Evolutionary conservation across 2,888 invertebrate species (phyloP).

Genomic region (Chironomus riparius): DNA sequence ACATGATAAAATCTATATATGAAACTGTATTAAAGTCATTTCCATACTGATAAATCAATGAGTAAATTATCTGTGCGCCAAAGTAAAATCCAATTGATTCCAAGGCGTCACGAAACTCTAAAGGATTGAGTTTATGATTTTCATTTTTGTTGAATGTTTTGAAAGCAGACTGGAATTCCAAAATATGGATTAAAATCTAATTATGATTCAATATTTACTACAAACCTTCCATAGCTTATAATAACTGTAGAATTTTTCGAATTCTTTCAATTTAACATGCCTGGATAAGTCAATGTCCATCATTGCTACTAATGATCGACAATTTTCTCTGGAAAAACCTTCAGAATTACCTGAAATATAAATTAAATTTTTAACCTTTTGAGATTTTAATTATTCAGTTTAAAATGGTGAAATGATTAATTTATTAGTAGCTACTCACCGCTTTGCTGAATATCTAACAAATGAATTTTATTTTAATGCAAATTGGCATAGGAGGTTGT

Average conservation of each 20-base stretch:
- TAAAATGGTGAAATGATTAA: too few species aligned
- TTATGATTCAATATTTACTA: too few species aligned
- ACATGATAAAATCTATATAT: constrained; percentile 93
- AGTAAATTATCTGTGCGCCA: constrained; percentile 62
- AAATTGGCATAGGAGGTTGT: too few species aligned
- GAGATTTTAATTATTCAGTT: too few species aligned
- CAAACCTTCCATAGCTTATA: constrained; percentile 69
- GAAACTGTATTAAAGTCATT: constrained; percentile 71
- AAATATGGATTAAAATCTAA: too few species aligned
- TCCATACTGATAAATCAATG: constrained; percentile 65
- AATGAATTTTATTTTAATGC: too few species aligned
- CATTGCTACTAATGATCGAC: constrained; percentile 90
- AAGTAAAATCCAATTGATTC: constrained; percentile 83
- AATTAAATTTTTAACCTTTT: too few species aligned
- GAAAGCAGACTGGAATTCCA: too few species aligned
- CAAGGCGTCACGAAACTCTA: constrained; percentile 74
- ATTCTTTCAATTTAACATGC: constrained; percentile 85
- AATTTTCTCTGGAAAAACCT: constrained; percentile 85
- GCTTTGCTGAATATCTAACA: too few species aligned
- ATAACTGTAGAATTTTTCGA: constrained; percentile 72
- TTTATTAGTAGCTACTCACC: too few species aligned
- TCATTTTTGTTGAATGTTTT: constrained; percentile 46
- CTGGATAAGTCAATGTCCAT: constrained; percentile 85
- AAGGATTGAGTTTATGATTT: constrained; percentile 70
- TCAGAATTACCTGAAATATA: too few species aligned